Evolutionary conservation across 2,888 invertebrate species (phyloP), one percentile per base, ranked within the genome.

Genomic region (Abscondita cerata): DNA sequence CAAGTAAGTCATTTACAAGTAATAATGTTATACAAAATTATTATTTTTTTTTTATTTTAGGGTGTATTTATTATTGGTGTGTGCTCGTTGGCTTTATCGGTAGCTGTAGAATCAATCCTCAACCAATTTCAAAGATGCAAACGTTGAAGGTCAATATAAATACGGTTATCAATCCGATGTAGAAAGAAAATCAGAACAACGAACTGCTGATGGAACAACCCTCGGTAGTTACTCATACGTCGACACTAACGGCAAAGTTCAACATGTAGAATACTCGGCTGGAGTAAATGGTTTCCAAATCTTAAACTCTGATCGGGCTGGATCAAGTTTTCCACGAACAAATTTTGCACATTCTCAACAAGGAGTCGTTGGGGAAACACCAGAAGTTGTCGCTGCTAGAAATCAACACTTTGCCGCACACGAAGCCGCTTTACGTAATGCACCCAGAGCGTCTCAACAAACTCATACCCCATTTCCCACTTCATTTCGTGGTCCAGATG

Each of bases 371-470:
- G 58, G 56, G 11, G 67, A 73, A 18, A 73, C 73, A 15, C 68
- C 71, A 0, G 73, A 72, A 64, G 70, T 71, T 11, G 65, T 63
- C 12, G 66, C 63, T 6, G 73, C 73, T 15, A 70, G 70, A 63
- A 58, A 48, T n/a, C 58, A 62, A 33, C 69, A 70, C 18, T 38
- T 56, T 40, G 52, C 51, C 3, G 69, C 67, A 0, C 68, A 70
- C 38, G 52, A 53, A 9, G 57, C 57, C 1, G 66, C 66, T 20
- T 16, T 51, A 4, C 33, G 51, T 12, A 11, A 2, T 12, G 19
- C 13, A 6, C 52, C 41, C 13, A 13, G 16, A 13, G n/a, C 34
- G 19, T 18, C 18, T n/a, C 16, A 9, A 1, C 52, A 53, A 11
- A 9, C 34, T 6, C 41, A 18, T 15, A 5, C 33, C 1, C 2